Conservation (phyloP, 2,113 vertebrate species). For the Heterotis niloticus region DNA sequence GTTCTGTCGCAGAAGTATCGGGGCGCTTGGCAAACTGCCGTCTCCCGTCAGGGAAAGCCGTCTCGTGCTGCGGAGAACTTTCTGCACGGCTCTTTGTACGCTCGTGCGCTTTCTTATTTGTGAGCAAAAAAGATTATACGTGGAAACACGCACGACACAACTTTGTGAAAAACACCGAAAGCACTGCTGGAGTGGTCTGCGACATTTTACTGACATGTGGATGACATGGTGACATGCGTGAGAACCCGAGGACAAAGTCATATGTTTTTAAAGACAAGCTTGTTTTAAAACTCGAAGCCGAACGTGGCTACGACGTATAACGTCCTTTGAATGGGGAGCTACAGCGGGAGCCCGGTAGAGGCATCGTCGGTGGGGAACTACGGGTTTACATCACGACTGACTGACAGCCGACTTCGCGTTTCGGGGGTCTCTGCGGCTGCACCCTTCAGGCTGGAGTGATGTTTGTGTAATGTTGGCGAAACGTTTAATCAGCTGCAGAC, state of each 20-base stretch:
- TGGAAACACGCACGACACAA: not conserved
- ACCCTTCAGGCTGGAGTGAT: not conserved
- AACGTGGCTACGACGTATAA: not conserved
- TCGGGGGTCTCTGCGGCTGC: not conserved
- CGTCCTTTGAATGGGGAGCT: not conserved
- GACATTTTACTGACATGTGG: no score
- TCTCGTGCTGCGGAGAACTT: no score
- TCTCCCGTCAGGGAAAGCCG: not conserved
- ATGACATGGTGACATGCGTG: not conserved
- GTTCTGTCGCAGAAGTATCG: not conserved
- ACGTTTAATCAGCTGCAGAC: slow-evolving; percentile 20
- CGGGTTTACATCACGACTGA: not conserved
- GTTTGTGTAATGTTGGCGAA: slow-evolving; percentile 20
- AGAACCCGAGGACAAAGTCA: not conserved
- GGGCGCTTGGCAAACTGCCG: not conserved
- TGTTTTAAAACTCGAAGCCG: not conserved
- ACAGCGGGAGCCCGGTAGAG: not conserved
- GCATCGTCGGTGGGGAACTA: not conserved
- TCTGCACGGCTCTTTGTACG: no score
- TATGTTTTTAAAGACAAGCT: not conserved
- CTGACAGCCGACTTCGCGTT: not conserved
- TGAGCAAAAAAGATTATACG: not conserved
- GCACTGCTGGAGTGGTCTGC: not conserved
- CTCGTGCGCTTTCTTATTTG: no score
- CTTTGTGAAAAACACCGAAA: not conserved